phyloP scores from a whole-genome alignment of 1,140 invertebrate genomes.

The Copidosoma floridanum region DNA sequence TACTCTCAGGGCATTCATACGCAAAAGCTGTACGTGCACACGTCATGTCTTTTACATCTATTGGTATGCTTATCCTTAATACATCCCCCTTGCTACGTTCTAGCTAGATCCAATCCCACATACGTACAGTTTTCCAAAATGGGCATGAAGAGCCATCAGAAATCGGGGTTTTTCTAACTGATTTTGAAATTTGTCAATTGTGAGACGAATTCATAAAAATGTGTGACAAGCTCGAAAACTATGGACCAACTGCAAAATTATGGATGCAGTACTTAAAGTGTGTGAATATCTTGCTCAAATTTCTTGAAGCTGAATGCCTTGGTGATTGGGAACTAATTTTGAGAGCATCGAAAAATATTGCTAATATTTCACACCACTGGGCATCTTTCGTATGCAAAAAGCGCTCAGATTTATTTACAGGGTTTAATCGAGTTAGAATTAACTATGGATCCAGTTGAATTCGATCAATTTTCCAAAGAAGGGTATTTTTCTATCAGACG shows the following conservation, averaged over 20 bases:
- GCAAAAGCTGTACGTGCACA: slow-evolving; percentile 45
- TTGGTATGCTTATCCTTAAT: slow-evolving; percentile 35
- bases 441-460: slow-evolving; percentile 37
- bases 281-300: slow-evolving; percentile 10
- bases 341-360: slow-evolving; percentile 35
- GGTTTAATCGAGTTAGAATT: slow-evolving; percentile 37
- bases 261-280: slow-evolving; percentile 28
- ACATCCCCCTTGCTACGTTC: neutral
- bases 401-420: slow-evolving; percentile 45
- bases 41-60: slow-evolving; percentile 18
- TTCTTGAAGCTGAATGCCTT: slow-evolving; percentile 30
- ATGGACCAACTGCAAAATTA: slow-evolving; percentile 11
- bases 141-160: neutral
- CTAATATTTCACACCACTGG: slow-evolving; percentile 44
- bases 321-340: slow-evolving; percentile 39
- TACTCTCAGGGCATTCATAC: slow-evolving; percentile 42
- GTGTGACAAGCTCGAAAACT: slow-evolving; percentile 28
- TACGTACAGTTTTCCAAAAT: neutral
- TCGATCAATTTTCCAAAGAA: slow-evolving; percentile 34
- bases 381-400: slow-evolving; percentile 45
- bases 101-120: neutral
- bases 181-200: neutral
- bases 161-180: neutral
- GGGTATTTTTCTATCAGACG: slow-evolving; percentile 39
- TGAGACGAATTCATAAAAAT: neutral